Percentiles rank a stretch among this genome's conserved stretches.
These are phyloP conservation scores for Axea sp. DNA, from an alignment of 2,888 invertebrate genomes.

Conservation along the genomic window DNA sequence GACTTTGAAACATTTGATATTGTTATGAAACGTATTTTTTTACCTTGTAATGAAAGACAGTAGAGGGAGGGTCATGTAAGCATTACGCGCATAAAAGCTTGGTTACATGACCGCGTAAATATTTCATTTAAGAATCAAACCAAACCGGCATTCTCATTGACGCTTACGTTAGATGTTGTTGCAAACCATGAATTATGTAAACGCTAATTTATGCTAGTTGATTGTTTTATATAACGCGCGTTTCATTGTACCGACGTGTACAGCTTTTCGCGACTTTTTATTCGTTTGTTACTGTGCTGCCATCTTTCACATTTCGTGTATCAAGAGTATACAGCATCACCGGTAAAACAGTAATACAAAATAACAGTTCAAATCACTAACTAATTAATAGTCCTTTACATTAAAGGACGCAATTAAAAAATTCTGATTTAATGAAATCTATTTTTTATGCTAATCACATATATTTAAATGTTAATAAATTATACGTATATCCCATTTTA, in stretches of 20 bases:
- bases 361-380: no score
- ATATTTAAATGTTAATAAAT: no score
- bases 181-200: conserved; percentile 70
- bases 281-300: conserved; percentile 2
- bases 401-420: no score
- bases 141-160: conserved; percentile 60
- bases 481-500: no score
- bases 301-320: no score
- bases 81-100: conserved; percentile 67
- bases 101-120: conserved; percentile 74
- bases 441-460: no score
- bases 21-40: conserved; percentile 70
- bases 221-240: conserved; percentile 68
- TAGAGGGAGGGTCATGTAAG: conserved; percentile 66
- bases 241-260: conserved; percentile 65
- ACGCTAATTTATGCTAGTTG: conserved; percentile 59
- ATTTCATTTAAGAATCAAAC: conserved; percentile 71
- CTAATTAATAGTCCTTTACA: no score
- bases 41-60: conserved; percentile 65
- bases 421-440: no score
- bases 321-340: no score
- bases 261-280: conserved; percentile 1
- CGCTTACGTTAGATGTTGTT: conserved; percentile 66
- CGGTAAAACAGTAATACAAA: no score
- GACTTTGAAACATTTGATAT: conserved; percentile 67